Evolutionary conservation across 1,140 invertebrate genomes (phyloP).

Genomic region (Catajapyx aquilonaris): DNA sequence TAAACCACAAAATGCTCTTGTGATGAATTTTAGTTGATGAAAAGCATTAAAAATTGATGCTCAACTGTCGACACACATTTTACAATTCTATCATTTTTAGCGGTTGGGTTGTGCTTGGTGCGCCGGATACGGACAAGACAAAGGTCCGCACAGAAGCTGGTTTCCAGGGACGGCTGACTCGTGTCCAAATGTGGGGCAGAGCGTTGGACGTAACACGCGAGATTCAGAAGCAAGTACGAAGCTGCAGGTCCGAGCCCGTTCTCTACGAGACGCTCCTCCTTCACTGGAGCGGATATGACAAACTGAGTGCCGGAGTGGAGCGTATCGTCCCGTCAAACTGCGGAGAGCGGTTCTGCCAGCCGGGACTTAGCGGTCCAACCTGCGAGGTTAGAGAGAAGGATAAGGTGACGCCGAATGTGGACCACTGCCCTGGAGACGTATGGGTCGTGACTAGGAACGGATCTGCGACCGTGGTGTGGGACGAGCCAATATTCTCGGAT

Average conservation of each 20-base stretch:
- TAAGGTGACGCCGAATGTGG: conserved; percentile 63
- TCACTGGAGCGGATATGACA: conserved; percentile 84
- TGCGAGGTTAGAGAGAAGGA: conserved; percentile 67
- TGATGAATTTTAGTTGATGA: conserved; percentile 5
- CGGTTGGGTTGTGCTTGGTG: conserved; percentile 79
- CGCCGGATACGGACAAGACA: conserved; percentile 44
- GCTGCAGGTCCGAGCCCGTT: conserved; percentile 77
- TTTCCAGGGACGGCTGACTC: conserved; percentile 86
- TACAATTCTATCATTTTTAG: conserved; percentile 25
- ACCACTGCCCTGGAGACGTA: conserved; percentile 77
- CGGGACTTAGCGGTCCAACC: conserved; percentile 60
- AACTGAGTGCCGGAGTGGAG: conserved; percentile 70
- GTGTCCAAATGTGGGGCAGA: conserved; percentile 84
- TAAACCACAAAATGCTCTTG: background rate
- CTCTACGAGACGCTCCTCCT: conserved; percentile 64
- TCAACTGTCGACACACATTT: conserved; percentile 6
- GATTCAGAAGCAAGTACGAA: conserved; percentile 69
- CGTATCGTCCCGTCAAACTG: conserved; percentile 75
- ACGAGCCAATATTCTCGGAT: conserved; percentile 76
- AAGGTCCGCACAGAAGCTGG: conserved; percentile 62
- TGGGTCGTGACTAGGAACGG: conserved; percentile 86
- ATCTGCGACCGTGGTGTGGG: conserved; percentile 80
- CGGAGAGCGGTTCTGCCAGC: conserved; percentile 64
- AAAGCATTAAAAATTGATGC: conserved; percentile 2
- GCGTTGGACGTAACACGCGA: conserved; percentile 77